These are phyloP conservation scores for Lepidurus arcticus DNA, from an alignment of 1,140 invertebrate genomes.

Conservation along the genomic window DNA sequence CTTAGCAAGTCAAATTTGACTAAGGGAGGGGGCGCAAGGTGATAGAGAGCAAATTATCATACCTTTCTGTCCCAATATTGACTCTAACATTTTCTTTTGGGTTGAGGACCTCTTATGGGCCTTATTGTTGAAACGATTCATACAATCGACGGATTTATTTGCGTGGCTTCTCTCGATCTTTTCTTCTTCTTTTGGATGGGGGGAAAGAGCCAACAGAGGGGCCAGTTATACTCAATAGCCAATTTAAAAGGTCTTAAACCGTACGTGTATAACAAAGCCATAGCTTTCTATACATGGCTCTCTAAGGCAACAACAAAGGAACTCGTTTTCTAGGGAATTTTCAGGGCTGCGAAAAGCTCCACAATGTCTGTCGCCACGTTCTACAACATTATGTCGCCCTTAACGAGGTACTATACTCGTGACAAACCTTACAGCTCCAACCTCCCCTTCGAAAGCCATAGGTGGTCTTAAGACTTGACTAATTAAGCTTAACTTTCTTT, in stretches of 20 bases:
- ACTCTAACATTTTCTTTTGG: background rate
- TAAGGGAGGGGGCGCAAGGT: background rate
- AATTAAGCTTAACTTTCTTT: constrained; percentile 1
- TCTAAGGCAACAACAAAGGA: background rate
- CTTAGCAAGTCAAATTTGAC: constrained; percentile 5
- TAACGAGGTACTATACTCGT: constrained; percentile 16
- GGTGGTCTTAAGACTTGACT: background rate
- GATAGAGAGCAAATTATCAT: background rate
- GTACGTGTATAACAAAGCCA: no score
- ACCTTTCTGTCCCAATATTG: constrained; percentile 5
- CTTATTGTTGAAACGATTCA: no score
- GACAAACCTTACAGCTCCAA: background rate
- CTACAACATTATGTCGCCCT: background rate
- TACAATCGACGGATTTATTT: no score
- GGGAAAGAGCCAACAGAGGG: no score
- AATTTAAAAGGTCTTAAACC: no score
- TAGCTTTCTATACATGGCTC: no score
- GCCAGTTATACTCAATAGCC: no score
- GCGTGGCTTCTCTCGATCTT: no score
- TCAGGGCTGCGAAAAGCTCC: background rate
- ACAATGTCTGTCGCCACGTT: background rate
- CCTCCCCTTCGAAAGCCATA: background rate
- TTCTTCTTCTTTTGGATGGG: no score
- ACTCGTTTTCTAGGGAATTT: background rate
- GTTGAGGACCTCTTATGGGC: no score